Percentiles rank a stretch among this genome's conserved stretches.
These are phyloP conservation scores for Zapornia atra DNA, from an alignment of 2,113 vertebrate genomes.

Conservation along the genomic window DNA sequence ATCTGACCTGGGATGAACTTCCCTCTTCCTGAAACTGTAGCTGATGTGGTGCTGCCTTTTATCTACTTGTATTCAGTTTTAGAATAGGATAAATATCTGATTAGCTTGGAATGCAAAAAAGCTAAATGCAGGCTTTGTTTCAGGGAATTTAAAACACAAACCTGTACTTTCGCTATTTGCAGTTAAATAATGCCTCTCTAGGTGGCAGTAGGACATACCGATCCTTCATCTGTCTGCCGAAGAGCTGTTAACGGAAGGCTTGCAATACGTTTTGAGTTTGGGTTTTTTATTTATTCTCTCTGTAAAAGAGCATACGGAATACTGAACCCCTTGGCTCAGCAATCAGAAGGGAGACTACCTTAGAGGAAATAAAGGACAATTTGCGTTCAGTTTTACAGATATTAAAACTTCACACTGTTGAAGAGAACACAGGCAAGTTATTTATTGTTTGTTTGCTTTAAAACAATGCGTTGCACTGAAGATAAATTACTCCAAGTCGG, in stretches of 20 bases:
- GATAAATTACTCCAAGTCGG: rapidly evolving
- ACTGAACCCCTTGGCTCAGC: neutral
- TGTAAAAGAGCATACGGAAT: neutral
- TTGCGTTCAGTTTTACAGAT: neutral
- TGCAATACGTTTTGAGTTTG: neutral
- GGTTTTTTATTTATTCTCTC: neutral
- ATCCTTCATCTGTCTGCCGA: neutral
- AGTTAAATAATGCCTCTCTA: neutral
- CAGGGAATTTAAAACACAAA: neutral
- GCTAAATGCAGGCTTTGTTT: neutral
- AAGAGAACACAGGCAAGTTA: neutral
- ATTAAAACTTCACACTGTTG: neutral
- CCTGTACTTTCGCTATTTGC: neutral
- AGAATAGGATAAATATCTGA: neutral
- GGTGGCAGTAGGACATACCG: neutral
- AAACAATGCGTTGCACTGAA: neutral
- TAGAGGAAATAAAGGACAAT: neutral
- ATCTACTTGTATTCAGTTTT: neutral
- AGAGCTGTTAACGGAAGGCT: neutral
- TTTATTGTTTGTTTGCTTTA: neutral
- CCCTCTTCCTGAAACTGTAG: neutral
- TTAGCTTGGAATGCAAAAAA: neutral
- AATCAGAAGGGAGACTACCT: neutral
- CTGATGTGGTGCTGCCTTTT: neutral
- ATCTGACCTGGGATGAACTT: neutral